phyloP scores from a whole-genome alignment of 2,113 vertebrate species.

The Gobio gobio region DNA sequence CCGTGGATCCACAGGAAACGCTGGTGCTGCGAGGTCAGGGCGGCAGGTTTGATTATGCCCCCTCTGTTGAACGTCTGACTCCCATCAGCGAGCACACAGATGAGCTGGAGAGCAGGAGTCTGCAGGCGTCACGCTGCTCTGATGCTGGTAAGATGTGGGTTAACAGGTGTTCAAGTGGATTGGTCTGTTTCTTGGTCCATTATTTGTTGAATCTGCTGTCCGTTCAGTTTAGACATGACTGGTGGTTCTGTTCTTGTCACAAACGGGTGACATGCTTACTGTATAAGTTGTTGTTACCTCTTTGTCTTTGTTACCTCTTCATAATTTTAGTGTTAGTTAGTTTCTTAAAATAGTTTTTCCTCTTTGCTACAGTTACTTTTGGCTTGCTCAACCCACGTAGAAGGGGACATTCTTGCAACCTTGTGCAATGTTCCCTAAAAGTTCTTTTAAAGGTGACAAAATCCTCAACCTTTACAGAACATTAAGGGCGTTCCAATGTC shows the following conservation, averaged over 20 bases:
- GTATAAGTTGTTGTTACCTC: background rate
- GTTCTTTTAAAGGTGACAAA: no score
- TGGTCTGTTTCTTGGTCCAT: background rate
- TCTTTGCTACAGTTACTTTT: background rate
- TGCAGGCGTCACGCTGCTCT: slow-evolving; percentile 46
- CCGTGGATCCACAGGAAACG: slow-evolving; percentile 28
- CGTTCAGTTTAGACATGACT: background rate
- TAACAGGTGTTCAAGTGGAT: background rate
- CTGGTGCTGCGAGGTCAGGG: slow-evolving; percentile 53
- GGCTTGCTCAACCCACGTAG: background rate
- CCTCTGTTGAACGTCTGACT: slow-evolving; percentile 63
- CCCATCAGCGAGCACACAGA: slow-evolving; percentile 77
- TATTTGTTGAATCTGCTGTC: background rate
- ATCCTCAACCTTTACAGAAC: no score
- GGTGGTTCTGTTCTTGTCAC: background rate
- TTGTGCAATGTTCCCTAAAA: no score
- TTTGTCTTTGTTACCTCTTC: background rate
- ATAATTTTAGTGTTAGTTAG: background rate
- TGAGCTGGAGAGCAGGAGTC: slow-evolving; percentile 61
- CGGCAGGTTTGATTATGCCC: slow-evolving; percentile 1
- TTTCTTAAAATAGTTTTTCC: background rate
- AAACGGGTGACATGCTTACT: background rate
- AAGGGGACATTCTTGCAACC: no score
- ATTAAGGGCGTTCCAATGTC: no score
- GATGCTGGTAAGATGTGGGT: slow-evolving; percentile 56